These are phyloP conservation scores for Prolemur simus DNA, from an alignment of 2,113 vertebrate species.

Conservation along the genomic window DNA sequence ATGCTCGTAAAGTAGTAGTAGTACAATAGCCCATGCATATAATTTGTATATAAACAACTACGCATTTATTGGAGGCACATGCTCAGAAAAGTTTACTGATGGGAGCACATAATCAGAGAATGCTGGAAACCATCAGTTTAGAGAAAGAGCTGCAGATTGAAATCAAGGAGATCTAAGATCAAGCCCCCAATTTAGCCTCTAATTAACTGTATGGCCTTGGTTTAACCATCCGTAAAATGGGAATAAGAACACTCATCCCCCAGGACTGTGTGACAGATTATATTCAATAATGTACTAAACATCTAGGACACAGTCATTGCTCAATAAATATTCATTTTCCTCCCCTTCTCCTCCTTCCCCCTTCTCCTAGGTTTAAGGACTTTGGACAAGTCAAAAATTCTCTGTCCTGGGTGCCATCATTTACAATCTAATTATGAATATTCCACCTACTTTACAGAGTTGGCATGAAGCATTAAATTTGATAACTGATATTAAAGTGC, in stretches of 20 bases:
- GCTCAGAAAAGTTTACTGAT: not conserved
- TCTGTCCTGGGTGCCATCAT: not conserved
- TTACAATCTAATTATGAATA: not conserved
- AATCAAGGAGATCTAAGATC: not conserved
- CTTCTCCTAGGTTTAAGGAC: not conserved
- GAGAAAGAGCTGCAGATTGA: not conserved
- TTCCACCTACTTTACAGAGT: not conserved
- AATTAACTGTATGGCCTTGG: not conserved
- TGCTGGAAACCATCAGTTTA: not conserved
- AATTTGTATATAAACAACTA: not conserved
- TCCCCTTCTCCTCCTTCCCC: not conserved
- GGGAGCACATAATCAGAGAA: not conserved
- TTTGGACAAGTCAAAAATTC: not conserved
- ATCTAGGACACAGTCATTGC: not conserved
- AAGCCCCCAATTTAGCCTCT: not conserved
- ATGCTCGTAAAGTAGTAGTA: not conserved
- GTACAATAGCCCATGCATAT: not conserved
- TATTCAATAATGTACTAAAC: not conserved
- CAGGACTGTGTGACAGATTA: not conserved
- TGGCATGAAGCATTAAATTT: conserved; percentile 18
- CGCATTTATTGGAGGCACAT: not conserved
- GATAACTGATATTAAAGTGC: conserved; percentile 19
- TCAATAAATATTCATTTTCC: not conserved
- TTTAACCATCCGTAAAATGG: not conserved
- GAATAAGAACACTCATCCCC: not conserved